phyloP scores from a whole-genome alignment of 92 coral and sea anemone genomes.

The Porites divaricata region DNA sequence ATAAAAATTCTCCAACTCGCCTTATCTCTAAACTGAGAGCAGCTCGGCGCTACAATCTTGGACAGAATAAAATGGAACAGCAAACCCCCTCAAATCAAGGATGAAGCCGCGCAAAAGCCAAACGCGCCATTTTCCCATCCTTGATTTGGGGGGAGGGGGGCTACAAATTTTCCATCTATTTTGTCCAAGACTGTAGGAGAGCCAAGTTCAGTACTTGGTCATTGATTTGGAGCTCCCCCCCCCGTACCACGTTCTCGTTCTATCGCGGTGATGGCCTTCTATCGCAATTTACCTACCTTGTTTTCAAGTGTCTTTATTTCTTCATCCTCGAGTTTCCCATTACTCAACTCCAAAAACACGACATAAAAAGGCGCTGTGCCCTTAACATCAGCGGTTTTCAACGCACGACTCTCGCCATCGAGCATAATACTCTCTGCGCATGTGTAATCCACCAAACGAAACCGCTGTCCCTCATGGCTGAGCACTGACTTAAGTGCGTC shows the following conservation, averaged over 20 bases:
- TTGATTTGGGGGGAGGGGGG: not conserved
- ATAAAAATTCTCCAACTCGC: too few species aligned
- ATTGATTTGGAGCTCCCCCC: too few species aligned
- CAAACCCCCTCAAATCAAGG: too few species aligned
- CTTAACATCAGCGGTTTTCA: constrained; percentile 9
- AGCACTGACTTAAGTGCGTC: constrained; percentile 42
- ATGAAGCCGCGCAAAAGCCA: too few species aligned
- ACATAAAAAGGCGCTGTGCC: constrained; percentile 52
- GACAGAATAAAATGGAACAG: too few species aligned
- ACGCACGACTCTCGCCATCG: not conserved
- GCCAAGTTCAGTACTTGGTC: too few species aligned
- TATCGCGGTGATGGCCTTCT: not conserved
- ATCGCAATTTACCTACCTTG: constrained; percentile 30
- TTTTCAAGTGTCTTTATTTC: constrained; percentile 7
- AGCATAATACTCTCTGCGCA: constrained; percentile 61
- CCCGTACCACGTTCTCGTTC: not conserved
- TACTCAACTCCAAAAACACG: constrained; percentile 47
- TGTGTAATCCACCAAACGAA: constrained; percentile 55
- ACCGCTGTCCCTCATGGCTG: constrained; percentile 12
- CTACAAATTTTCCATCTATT: not conserved
- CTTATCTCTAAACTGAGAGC: too few species aligned
- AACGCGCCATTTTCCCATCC: too few species aligned
- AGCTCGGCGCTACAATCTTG: too few species aligned
- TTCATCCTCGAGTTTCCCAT: constrained; percentile 1
- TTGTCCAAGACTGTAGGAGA: too few species aligned